These are phyloP conservation scores for Scaptomyza pallida DNA, from an alignment of 1,140 invertebrate species.

Conservation along the genomic window DNA sequence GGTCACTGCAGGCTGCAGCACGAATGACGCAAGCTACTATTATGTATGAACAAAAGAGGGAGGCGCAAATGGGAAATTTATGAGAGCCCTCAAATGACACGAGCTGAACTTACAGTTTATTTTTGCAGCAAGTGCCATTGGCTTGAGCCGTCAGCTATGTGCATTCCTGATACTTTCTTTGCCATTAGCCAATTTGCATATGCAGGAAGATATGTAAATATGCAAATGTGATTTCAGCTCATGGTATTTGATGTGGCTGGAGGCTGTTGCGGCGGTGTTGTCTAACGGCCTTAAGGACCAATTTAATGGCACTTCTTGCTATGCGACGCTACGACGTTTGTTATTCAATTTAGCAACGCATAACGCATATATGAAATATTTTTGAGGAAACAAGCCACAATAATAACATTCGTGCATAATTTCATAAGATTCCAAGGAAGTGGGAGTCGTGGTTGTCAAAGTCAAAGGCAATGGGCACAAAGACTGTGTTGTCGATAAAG, in stretches of 20 bases:
- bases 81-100: slow-evolving; percentile 3
- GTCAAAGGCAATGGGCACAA: neutral
- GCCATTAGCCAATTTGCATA: slow-evolving; percentile 37
- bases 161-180: slow-evolving; percentile 16
- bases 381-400: slow-evolving; percentile 66
- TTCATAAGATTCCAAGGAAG: slow-evolving; percentile 54
- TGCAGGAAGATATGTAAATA: slow-evolving; percentile 8
- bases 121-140: slow-evolving; percentile 14
- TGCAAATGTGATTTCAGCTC: slow-evolving; percentile 10
- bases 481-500: slow-evolving; percentile 29
- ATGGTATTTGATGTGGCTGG: neutral
- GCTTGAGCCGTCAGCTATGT: neutral
- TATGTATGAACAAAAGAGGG: neutral
- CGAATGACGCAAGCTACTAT: slow-evolving; percentile 5
- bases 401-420: slow-evolving; percentile 76
- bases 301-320: slow-evolving; percentile 72
- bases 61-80: slow-evolving; percentile 15
- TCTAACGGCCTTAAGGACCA: slow-evolving; percentile 57
- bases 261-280: slow-evolving; percentile 39
- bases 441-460: slow-evolving; percentile 15
- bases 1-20: slow-evolving; percentile 15
- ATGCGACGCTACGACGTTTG: slow-evolving; percentile 46
- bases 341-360: slow-evolving; percentile 73
- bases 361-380: slow-evolving; percentile 59
- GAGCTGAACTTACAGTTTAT: neutral